Percentiles rank a stretch among this genome's conserved stretches.
phyloP scores from a whole-genome alignment of 2,888 invertebrate species.

The Hydropsyche betteni region DNA sequence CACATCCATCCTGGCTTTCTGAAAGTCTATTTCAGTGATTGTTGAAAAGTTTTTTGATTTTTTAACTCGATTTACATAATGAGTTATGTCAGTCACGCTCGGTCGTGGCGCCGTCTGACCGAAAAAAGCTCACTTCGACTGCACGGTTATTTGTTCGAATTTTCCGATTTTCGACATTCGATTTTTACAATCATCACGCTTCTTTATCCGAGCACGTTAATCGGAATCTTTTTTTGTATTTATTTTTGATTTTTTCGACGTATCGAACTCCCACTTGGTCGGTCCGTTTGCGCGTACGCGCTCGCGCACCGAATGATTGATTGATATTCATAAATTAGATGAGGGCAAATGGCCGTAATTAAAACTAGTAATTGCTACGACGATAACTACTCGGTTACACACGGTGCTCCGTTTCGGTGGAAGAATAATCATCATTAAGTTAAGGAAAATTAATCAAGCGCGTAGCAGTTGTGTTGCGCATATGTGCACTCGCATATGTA shows the following conservation, averaged over 20 bases:
- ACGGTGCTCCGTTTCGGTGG: slow-evolving; percentile 35
- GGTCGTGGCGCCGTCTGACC: slow-evolving; percentile 19
- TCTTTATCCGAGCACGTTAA: not conserved
- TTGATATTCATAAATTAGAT: slow-evolving; percentile 45
- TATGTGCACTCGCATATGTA: not conserved
- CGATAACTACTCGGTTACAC: slow-evolving; percentile 42
- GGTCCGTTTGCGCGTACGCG: slow-evolving; percentile 37
- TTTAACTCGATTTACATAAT: slow-evolving; percentile 32
- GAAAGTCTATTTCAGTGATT: no score
- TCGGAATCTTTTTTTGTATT: not conserved
- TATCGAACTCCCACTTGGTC: not conserved
- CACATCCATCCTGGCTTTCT: no score
- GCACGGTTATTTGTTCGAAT: slow-evolving; percentile 19
- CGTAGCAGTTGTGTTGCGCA: not conserved
- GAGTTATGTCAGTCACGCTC: slow-evolving; percentile 33
- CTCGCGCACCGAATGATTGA: slow-evolving; percentile 40
- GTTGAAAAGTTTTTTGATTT: slow-evolving; percentile 7
- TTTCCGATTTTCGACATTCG: slow-evolving; percentile 8
- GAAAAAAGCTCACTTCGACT: not conserved
- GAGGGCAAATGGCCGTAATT: slow-evolving; percentile 44
- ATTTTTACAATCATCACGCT: slow-evolving; percentile 5
- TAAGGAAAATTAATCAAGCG: slow-evolving; percentile 36
- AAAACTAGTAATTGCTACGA: slow-evolving; percentile 43
- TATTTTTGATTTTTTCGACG: not conserved
- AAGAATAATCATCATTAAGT: slow-evolving; percentile 33